Percentiles rank a stretch among this genome's conserved stretches.
Evolutionary conservation across 2,113 vertebrate genomes (phyloP).

Genomic region (Gyps fulvus): DNA sequence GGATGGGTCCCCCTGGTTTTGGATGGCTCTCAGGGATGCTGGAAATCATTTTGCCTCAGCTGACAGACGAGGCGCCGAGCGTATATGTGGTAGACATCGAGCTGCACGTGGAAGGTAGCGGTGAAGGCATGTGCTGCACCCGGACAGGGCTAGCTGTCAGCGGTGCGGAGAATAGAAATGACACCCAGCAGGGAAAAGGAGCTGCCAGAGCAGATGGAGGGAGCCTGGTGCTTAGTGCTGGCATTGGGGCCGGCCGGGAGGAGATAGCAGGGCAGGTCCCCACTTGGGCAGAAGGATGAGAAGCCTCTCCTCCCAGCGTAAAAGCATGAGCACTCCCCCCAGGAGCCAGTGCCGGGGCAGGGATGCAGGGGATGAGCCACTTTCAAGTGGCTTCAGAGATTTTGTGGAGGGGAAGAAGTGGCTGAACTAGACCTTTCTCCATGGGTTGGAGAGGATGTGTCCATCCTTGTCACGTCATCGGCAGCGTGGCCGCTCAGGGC

Average conservation of each 20-base stretch:
- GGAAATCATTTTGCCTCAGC: neutral
- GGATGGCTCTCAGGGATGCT: neutral
- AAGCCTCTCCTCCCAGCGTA: neutral
- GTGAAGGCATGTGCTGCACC: neutral
- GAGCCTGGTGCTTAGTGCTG: constrained; percentile 22
- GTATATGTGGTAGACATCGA: neutral
- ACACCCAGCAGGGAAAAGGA: neutral
- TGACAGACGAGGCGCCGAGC: neutral
- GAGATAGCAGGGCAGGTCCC: neutral
- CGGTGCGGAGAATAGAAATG: constrained; percentile 70
- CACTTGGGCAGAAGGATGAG: neutral
- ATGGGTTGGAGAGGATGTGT: fast-evolving
- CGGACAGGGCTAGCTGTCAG: constrained; percentile 38
- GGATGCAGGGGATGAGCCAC: neutral
- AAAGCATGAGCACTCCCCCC: neutral
- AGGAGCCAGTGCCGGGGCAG: neutral
- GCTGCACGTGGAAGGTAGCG: neutral
- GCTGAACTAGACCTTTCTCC: neutral
- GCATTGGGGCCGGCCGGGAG: neutral
- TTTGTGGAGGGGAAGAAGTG: neutral
- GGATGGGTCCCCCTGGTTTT: neutral
- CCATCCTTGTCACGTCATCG: neutral
- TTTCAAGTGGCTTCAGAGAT: neutral
- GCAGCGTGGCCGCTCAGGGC: neutral
- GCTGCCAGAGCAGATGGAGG: neutral